phyloP scores from a whole-genome alignment of 2,888 invertebrate genomes.

The Margaritifera margaritifera region DNA sequence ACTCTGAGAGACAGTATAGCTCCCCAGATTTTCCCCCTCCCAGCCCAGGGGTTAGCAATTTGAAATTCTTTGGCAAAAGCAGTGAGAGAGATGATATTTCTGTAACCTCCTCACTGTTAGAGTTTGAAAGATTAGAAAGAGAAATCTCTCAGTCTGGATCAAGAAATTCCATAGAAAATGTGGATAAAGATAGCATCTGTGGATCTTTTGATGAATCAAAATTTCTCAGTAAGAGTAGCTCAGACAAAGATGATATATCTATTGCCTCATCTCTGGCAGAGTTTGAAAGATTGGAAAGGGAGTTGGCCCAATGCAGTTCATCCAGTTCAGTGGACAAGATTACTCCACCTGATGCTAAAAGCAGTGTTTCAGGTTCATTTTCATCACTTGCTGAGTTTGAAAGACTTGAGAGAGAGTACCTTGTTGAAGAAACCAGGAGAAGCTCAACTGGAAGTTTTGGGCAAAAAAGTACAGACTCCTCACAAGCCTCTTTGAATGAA shows the following conservation, averaged over 20 bases:
- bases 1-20: slow-evolving; percentile 75
- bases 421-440: slow-evolving; percentile 50
- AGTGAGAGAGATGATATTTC: slow-evolving; percentile 95
- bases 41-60: slow-evolving; percentile 77
- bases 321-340: slow-evolving; percentile 81
- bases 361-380: slow-evolving; percentile 63
- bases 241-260: slow-evolving; percentile 92
- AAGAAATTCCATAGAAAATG: slow-evolving; percentile 66
- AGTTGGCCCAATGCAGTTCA: slow-evolving; percentile 75
- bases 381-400: slow-evolving; percentile 92
- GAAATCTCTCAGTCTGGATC: slow-evolving; percentile 77
- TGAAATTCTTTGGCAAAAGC: slow-evolving; percentile 85
- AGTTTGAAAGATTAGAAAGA: slow-evolving; percentile 92
- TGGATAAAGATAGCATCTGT: slow-evolving; percentile 78
- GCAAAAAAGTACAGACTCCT: slow-evolving; percentile 64
- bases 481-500: slow-evolving; percentile 67
- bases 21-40: slow-evolving; percentile 85
- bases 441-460: slow-evolving; percentile 70
- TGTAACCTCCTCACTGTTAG: slow-evolving; percentile 88
- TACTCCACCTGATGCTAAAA: slow-evolving; percentile 53
- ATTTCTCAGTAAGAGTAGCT: slow-evolving; percentile 75
- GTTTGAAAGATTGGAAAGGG: slow-evolving; percentile 92
- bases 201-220: slow-evolving; percentile 61
- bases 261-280: slow-evolving; percentile 91
- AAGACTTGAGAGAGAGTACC: slow-evolving; percentile 85